Evolutionary conservation across 2,113 vertebrate genomes (phyloP).

Genomic region (Aythya baeri): DNA sequence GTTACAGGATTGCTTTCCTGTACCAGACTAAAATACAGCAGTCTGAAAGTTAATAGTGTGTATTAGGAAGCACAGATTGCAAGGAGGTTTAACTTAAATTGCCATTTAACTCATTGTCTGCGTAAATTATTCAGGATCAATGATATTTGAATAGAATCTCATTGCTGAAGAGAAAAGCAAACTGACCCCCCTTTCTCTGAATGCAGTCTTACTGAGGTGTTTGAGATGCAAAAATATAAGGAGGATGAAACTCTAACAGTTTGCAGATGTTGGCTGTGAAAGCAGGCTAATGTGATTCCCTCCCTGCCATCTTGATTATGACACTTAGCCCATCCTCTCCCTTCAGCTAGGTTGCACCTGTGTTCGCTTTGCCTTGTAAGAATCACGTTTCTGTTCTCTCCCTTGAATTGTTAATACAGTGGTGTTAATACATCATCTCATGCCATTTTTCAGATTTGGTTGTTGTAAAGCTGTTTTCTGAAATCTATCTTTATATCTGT

Average conservation of each 20-base stretch:
- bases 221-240: not conserved
- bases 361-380: not conserved
- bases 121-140: not conserved
- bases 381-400: not conserved
- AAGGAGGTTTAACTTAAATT: not conserved
- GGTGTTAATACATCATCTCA: not conserved
- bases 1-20: not conserved
- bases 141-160: not conserved
- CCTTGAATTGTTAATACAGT: fast-evolving
- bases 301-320: not conserved
- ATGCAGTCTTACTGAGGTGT: not conserved
- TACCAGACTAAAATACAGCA: not conserved
- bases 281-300: not conserved
- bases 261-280: not conserved
- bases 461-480: not conserved
- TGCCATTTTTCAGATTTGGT: not conserved
- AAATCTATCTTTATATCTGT: not conserved
- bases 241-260: not conserved
- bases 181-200: not conserved
- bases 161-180: not conserved
- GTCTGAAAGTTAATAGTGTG: not conserved
- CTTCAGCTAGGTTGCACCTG: not conserved
- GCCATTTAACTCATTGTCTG: not conserved
- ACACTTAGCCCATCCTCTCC: not conserved
- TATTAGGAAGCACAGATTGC: not conserved